Evolutionary conservation across 2,113 vertebrate species (phyloP).

Genomic region (Chauna torquata): DNA sequence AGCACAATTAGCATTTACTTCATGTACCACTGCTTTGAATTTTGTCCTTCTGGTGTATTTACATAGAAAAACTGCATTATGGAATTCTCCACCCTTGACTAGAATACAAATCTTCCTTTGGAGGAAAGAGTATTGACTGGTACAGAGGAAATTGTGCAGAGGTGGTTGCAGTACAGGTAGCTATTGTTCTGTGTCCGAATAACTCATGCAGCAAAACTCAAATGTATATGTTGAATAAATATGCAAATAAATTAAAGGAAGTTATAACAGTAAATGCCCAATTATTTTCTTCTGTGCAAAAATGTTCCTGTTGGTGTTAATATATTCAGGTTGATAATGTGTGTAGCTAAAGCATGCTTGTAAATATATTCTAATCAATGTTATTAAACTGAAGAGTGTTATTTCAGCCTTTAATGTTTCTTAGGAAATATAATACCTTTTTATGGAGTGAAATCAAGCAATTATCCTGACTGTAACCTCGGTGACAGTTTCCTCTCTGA

Average conservation of each 20-base stretch:
- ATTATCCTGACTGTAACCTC: constrained; percentile 17
- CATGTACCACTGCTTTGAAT: not conserved
- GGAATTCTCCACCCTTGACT: not conserved
- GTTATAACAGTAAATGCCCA: not conserved
- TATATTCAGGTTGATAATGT: not conserved
- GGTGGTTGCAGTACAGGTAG: not conserved
- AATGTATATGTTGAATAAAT: not conserved
- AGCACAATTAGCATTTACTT: not conserved
- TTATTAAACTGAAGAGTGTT: not conserved
- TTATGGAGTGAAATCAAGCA: constrained; percentile 11
- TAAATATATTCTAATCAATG: constrained; percentile 12
- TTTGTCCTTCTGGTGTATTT: not conserved
- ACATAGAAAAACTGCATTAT: not conserved
- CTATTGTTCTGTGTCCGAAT: not conserved
- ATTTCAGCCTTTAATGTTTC: not conserved
- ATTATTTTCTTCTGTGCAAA: not conserved
- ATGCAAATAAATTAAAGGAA: not conserved
- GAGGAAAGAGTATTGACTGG: not conserved
- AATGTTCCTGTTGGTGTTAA: not conserved
- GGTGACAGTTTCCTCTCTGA: not conserved
- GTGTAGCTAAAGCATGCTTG: not conserved
- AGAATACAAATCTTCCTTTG: not conserved
- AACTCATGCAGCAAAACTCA: not conserved
- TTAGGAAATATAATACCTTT: constrained; percentile 8
- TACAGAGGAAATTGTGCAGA: not conserved